A percentile compares a stretch with the other conserved stretches of the same genome.
Conservation (phyloP, 2,113 vertebrate genomes). For the Ceuthmochares aereus region DNA sequence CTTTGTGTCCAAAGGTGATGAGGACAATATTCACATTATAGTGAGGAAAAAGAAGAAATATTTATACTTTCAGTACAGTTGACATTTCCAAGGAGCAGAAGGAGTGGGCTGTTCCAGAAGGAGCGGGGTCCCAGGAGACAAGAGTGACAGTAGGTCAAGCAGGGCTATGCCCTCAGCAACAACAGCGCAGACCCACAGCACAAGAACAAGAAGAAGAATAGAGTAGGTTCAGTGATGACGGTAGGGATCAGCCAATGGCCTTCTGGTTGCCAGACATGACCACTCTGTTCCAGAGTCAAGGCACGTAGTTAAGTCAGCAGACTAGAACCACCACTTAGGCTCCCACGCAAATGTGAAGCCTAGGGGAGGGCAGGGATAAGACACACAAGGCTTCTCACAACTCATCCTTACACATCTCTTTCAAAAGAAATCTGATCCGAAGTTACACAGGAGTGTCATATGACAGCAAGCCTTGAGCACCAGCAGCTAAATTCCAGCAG, state of each 20-base stretch:
- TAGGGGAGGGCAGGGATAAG: background rate
- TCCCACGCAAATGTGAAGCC: background rate
- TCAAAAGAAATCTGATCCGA: background rate
- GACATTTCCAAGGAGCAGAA: background rate
- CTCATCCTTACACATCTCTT: background rate
- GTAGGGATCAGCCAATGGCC: background rate
- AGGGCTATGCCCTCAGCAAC: no score
- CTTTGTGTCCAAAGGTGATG: background rate
- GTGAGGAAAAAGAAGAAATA: background rate
- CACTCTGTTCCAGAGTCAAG: background rate
- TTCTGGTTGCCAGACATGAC: background rate
- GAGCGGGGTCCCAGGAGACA: background rate
- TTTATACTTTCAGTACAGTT: background rate
- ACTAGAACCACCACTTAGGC: background rate
- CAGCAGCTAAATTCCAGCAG: background rate
- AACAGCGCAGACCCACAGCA: accelerated
- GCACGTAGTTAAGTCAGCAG: background rate
- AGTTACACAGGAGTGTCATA: background rate
- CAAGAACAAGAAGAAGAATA: background rate
- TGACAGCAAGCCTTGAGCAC: background rate
- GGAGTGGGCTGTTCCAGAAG: background rate
- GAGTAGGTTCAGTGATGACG: background rate
- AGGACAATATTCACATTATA: background rate
- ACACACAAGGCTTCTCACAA: background rate
- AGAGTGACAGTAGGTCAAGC: no score